Evolutionary conservation across 1,140 invertebrate species (phyloP), one percentile per base, ranked within the genome.

Genomic region (Trichonephila inaurata): DNA sequence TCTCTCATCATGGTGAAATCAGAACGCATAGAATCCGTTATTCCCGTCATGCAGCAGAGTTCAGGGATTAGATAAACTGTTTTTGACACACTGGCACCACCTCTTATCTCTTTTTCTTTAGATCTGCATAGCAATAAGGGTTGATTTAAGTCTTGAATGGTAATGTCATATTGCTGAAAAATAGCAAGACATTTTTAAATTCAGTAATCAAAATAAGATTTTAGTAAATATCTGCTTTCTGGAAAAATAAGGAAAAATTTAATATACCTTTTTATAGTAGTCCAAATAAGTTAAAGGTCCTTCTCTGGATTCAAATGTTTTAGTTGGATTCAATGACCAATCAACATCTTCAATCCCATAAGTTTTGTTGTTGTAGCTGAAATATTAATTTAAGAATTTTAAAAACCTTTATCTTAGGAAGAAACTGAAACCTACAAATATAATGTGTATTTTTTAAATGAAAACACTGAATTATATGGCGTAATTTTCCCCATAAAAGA

Each of bases 1-100:
- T 98, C 98, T 95, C 28, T 97, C 98, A 98, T 98, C 0, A 98
- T 95, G 94, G 95, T 95, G 94, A 96, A 96, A 94, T 97, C 96
- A 33, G 94, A 95, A 77, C 96, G 95, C 94, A 97, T 96, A 40
- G 95, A 95, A 64, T 97, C 97, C 3, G 96, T 97, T 0, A 97
- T 95, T 18, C 98, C 96, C 2, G 96, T 96, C 93, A 96, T 95
- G 24, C 87, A 89, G 66, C 95, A 96, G 0, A 96, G 85, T 92
- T 96, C 96, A 1, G 96, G 96, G 33, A 96, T 93, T 0, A 96
- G 94, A 69, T 94, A 91, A 21, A 95, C 61, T 2, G 69, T 62
- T 21, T 94, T 72, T 3, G 61, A n/a, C 6, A 61, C 44, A n/a
- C 44, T 62, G 1, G 92, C 83, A 28, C 85, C 85, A 18, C 21